phyloP scores from a whole-genome alignment of 2,113 vertebrate genomes.

The Pseudopodoces humilis region DNA sequence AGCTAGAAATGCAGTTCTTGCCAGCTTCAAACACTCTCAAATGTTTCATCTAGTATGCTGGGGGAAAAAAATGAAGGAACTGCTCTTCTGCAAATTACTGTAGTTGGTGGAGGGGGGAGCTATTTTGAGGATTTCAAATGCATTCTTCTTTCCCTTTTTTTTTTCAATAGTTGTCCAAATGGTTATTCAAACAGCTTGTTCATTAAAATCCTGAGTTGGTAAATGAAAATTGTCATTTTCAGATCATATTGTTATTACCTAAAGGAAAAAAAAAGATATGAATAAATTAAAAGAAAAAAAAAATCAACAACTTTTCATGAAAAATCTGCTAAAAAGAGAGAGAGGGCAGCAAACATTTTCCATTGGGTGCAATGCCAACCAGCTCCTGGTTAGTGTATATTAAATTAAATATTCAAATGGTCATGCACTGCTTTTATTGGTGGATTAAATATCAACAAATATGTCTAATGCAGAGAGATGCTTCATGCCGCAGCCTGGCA shows the following conservation, averaged over 20 bases:
- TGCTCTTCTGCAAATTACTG: constrained; percentile 14
- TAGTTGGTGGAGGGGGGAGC: neutral
- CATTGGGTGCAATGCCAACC: neutral
- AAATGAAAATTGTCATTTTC: neutral
- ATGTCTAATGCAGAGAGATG: neutral
- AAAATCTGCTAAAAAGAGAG: neutral
- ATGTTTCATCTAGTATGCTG: constrained; percentile 40
- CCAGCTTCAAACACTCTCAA: constrained; percentile 54
- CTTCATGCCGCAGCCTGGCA: neutral
- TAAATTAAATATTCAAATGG: constrained; percentile 25
- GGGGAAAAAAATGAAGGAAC: neutral
- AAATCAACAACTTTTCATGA: neutral
- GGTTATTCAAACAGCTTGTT: constrained; percentile 3
- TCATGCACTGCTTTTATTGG: constrained; percentile 2
- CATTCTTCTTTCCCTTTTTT: neutral
- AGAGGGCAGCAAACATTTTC: neutral
- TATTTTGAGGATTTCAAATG: constrained; percentile 12
- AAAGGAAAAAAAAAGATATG: neutral
- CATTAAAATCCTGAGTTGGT: neutral
- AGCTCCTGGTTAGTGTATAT: neutral
- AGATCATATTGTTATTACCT: neutral
- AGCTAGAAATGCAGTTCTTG: constrained; percentile 42
- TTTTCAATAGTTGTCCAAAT: constrained; percentile 7
- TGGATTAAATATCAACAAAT: neutral
- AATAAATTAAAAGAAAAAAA: neutral